These are phyloP conservation scores for Planococcus citri DNA, from an alignment of 1,140 invertebrate species.

Conservation along the genomic window DNA sequence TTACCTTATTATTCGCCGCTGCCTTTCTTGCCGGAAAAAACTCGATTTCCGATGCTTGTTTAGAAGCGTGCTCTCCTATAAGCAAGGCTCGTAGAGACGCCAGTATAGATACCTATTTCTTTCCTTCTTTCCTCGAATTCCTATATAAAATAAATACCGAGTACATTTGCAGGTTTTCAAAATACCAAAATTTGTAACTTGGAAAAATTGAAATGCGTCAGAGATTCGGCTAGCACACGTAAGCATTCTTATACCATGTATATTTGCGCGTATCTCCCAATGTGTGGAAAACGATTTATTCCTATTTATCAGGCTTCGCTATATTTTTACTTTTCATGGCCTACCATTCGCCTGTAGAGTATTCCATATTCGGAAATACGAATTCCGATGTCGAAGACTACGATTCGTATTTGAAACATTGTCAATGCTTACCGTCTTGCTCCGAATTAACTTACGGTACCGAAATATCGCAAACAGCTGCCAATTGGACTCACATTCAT, in stretches of 20 bases:
- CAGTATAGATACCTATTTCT: too few species aligned
- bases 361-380: background rate
- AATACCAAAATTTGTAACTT: too few species aligned
- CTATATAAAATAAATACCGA: too few species aligned
- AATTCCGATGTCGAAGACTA: background rate
- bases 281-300: background rate
- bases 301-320: too few species aligned
- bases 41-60: too few species aligned
- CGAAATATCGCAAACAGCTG: conserved; percentile 16
- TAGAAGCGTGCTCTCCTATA: too few species aligned
- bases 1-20: conserved; percentile 12
- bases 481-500: conserved; percentile 20
- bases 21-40: too few species aligned
- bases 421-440: conserved; percentile 52
- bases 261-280: background rate
- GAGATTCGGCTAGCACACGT: background rate
- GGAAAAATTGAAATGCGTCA: background rate
- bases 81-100: too few species aligned
- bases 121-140: too few species aligned
- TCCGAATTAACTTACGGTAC: conserved; percentile 47
- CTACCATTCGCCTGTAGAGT: background rate
- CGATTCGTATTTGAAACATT: conserved; percentile 29
- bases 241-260: background rate
- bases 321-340: too few species aligned
- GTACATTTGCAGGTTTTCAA: too few species aligned